Base-by-base conservation (phyloP, 1,140 invertebrate genomes). In the Trigoniulus corallinus region DNA sequence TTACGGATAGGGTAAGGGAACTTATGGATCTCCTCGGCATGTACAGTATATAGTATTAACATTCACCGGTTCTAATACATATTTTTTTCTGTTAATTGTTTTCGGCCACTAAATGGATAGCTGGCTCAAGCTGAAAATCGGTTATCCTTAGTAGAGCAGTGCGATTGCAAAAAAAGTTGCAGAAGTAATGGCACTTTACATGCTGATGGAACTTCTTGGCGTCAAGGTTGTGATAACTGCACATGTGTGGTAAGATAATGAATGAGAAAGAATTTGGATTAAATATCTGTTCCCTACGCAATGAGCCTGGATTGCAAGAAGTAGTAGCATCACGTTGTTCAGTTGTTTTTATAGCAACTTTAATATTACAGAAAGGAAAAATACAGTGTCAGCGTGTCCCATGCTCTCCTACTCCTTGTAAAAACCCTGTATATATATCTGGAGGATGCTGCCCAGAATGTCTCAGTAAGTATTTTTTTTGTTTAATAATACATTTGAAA, bases 111-210 rank as follows among this genome's bases (percentile, higher is more conserved):
- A n/a, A n/a, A 21, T 27, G 64, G 71, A 48, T 69, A 91, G 85
- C 73, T 88, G 67, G 76, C 74, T 62, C 74, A 73, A 61, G 76
- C 81, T 55, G 84, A 88, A 66, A 73, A 75, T 58, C 74, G 81
- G 53, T 74, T 89, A 65, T 71, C 73, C 59, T 74, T 74, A 59
- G 72, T 89, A 57, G 84, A 89, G 68, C 77, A 84, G 62, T 93
- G 87, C 69, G 84, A 91, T 67, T 91, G 87, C 69, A 79, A 82
- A 66, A 85, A 85, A 66, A 84, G 82, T 39, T 93, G 87, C 70
- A 72, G 73, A 57, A 73, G 79, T 46, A 88, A 89, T 65, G 82
- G 79, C 20, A 80, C 80, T 13, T 73, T 81, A 24, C 76, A 81
- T 60, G 75, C 79, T 21, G 86, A 91, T 63, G 86, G 86, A 42